Base-by-base conservation (phyloP, 2,888 invertebrate species). In the Idaea dimidiata region DNA sequence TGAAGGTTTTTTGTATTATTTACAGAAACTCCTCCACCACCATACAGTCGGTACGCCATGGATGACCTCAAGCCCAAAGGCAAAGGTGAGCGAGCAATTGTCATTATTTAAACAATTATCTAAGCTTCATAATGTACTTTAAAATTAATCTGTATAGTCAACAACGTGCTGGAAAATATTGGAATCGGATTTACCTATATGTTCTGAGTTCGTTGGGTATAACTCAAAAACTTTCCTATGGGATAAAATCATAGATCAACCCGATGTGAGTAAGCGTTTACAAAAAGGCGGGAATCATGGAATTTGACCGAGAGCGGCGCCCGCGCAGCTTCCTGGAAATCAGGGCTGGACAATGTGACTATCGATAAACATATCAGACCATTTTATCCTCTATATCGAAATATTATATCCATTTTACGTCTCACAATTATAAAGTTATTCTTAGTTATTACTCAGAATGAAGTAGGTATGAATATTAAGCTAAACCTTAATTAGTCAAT, bases 1-100 rank as follows among this genome's bases (percentile, higher is more conserved):
- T 14, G 14, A 8, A 43, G 14, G 16, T 59, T 59, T 53, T 81
- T 70, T 72, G 77, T 78, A 32, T 83, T 81, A 76, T 80, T 95
- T 95, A 62, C 94, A 97, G 97, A 97, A 92, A 94, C 95, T 80
- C 96, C 96, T 80, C 97, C 97, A 80, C 97, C 97, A 77, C 97
- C 97, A 72, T 97, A 97, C 93, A 95, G 95, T 88, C 94, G 95
- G 83, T 95, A 95, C 89, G 94, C 94, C 79, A 94, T 94, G 94
- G 94, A 95, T 83, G 94, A 95, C 89, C 94, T 96, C 86, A 95
- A 95, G 94, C 94, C 95, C 87, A 96, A 96, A 95, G 96, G 96
- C 96, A 88, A 94, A 79, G 75, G 94, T 89, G 18, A 56, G 43
- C 43, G 43, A 43, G 43, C 43, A 14, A 8, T 43, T 43, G 10